phyloP scores from a whole-genome alignment of 2,113 vertebrate species.

The Tachuris rubrigastra region DNA sequence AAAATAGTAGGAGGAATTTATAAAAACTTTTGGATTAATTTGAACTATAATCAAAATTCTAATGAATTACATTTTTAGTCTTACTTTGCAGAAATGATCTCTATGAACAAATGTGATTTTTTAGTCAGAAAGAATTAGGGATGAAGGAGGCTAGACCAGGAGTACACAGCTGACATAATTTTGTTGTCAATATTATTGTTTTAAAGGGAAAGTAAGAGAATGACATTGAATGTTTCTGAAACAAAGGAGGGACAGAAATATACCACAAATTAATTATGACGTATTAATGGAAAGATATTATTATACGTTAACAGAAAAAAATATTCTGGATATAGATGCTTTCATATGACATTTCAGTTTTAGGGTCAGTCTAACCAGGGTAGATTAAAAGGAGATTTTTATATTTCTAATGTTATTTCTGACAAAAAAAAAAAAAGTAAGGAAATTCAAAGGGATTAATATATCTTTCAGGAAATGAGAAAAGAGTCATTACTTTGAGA shows the following conservation, averaged over 20 bases:
- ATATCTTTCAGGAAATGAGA: not conserved
- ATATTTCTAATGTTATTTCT: not conserved
- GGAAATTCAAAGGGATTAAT: not conserved
- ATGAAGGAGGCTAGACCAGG: not conserved
- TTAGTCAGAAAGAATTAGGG: not conserved
- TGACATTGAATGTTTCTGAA: not conserved
- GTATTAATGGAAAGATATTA: not conserved
- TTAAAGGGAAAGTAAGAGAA: not conserved
- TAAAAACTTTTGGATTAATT: not conserved
- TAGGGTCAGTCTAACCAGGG: not conserved
- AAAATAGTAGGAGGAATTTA: not conserved
- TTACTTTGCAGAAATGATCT: not conserved
- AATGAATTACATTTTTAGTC: not conserved
- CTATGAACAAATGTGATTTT: not conserved
- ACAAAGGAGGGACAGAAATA: not conserved
- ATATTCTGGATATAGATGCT: not conserved
- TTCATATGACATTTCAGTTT: not conserved
- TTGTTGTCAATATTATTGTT: not conserved
- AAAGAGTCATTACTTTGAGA: not conserved
- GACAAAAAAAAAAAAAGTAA: not conserved
- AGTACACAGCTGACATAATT: not conserved
- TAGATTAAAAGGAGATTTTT: not conserved
- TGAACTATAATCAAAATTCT: not conserved
- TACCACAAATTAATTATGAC: not conserved
- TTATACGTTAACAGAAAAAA: not conserved